phyloP scores from a whole-genome alignment of 2,888 invertebrate species.

The Scelioninae gen. 1 region DNA sequence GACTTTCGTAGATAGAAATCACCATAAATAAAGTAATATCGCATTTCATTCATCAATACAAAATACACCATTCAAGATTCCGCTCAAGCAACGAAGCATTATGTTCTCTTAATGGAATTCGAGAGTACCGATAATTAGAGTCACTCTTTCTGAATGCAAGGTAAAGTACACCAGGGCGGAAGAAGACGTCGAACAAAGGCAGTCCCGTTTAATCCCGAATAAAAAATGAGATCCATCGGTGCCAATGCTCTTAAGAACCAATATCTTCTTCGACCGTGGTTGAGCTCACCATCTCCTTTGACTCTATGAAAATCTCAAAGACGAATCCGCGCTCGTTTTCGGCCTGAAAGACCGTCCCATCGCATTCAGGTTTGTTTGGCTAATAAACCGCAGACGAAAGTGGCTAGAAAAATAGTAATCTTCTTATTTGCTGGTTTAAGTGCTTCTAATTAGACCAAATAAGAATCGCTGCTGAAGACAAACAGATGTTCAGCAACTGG shows the following conservation, averaged over 20 bases:
- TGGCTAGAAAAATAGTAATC: conserved; percentile 19
- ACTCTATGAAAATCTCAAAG: conserved; percentile 58
- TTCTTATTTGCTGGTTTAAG: conserved; percentile 32
- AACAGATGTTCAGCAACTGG: conserved; percentile 23
- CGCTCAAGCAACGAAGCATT: conserved; percentile 29
- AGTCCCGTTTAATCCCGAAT: conserved; percentile 55
- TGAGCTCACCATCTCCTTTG: conserved; percentile 48
- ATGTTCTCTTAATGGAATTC: conserved; percentile 53
- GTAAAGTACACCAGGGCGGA: conserved; percentile 40
- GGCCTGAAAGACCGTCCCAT: conserved; percentile 4
- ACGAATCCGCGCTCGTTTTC: conserved; percentile 1
- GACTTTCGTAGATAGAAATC: conserved; percentile 17
- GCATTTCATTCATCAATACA: conserved; percentile 36
- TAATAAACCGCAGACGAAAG: conserved; percentile 28
- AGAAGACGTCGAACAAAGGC: conserved; percentile 53
- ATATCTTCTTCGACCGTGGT: conserved; percentile 55
- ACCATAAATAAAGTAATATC: conserved; percentile 45
- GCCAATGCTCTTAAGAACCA: conserved; percentile 58
- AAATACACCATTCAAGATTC: conserved; percentile 32
- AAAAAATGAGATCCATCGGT: conserved; percentile 64
- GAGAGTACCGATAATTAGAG: conserved; percentile 56
- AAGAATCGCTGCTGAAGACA: conserved; percentile 1
- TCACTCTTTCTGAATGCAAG: conserved; percentile 51
- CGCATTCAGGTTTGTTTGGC: conserved; percentile 26
- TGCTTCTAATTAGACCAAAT: conserved; percentile 33